Evolutionary conservation across 1,140 invertebrate genomes (phyloP).

Genomic region (Oncopeltus fasciatus): DNA sequence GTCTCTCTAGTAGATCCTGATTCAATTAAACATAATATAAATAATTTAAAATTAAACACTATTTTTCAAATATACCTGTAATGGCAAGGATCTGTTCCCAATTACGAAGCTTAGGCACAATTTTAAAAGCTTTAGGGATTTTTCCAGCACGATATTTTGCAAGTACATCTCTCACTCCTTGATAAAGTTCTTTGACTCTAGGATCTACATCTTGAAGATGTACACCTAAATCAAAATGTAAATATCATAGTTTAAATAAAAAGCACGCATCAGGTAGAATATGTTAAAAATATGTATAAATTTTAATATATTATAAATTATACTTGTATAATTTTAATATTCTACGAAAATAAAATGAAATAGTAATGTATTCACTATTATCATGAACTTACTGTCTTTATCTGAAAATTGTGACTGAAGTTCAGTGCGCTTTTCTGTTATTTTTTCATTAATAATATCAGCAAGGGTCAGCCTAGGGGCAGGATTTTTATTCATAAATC

Average conservation of each 20-base stretch:
- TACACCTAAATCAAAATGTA: slow-evolving; percentile 32
- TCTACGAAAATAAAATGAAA: too few relatives aligned
- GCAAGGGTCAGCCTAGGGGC: slow-evolving; percentile 54
- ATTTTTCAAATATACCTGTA: slow-evolving; percentile 45
- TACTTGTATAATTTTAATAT: too few relatives aligned
- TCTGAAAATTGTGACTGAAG: slow-evolving; percentile 74
- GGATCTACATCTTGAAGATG: slow-evolving; percentile 69
- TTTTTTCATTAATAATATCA: slow-evolving; percentile 83
- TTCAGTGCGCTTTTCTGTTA: slow-evolving; percentile 52
- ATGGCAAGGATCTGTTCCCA: slow-evolving; percentile 93
- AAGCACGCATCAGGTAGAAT: neutral
- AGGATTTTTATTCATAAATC: slow-evolving; percentile 64
- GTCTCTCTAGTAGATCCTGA: too few relatives aligned
- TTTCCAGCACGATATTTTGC: slow-evolving; percentile 86
- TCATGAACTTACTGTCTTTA: slow-evolving; percentile 37
- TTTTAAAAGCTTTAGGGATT: slow-evolving; percentile 95
- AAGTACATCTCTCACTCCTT: slow-evolving; percentile 74
- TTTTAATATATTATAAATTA: too few relatives aligned
- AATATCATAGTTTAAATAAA: neutral
- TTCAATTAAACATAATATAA: too few relatives aligned
- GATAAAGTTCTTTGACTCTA: slow-evolving; percentile 57
- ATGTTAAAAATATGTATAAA: neutral
- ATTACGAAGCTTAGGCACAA: slow-evolving; percentile 80
- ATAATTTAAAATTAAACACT: too few relatives aligned
- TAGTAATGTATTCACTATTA: too few relatives aligned